Conservation (phyloP, 1,140 invertebrate genomes). For the Eumeta japonica region DNA sequence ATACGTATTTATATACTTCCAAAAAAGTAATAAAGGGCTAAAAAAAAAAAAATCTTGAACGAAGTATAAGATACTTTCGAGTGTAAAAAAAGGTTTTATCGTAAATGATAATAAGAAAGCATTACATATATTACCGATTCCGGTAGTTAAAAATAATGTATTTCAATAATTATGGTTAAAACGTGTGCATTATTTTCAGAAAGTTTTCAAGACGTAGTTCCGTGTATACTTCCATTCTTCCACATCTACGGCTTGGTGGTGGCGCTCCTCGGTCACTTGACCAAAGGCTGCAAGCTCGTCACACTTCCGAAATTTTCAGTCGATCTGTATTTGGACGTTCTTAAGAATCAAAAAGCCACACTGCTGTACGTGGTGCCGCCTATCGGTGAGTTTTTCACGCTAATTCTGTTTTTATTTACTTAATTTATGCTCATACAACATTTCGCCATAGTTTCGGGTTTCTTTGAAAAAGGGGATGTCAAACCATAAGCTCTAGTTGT, state of each 20-base stretch:
- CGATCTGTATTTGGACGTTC: conserved; percentile 60
- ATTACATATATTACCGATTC: too few species aligned
- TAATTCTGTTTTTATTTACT: too few species aligned
- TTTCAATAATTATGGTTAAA: too few species aligned
- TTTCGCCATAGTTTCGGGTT: not conserved
- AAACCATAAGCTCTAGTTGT: not conserved
- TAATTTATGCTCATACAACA: not conserved
- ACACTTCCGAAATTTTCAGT: conserved; percentile 75
- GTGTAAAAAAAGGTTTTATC: too few species aligned
- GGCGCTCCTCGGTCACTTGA: conserved; percentile 59
- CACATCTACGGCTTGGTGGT: conserved; percentile 82
- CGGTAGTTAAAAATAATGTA: too few species aligned
- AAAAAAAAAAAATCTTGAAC: too few species aligned
- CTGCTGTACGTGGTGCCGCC: conserved; percentile 65
- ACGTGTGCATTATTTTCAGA: too few species aligned
- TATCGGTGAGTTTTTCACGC: conserved; percentile 55
- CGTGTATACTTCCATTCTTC: conserved; percentile 78
- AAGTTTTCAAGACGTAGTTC: conserved; percentile 61
- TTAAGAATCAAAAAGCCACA: conserved; percentile 61
- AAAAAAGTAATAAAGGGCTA: too few species aligned
- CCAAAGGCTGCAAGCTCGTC: conserved; percentile 67
- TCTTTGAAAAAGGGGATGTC: not conserved
- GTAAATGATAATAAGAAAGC: too few species aligned
- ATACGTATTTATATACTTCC: too few species aligned
- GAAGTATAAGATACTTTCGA: too few species aligned